Evolutionary conservation across 2,113 vertebrate species (phyloP), one percentile per base, ranked within the genome.

Genomic region (Channa argus): DNA sequence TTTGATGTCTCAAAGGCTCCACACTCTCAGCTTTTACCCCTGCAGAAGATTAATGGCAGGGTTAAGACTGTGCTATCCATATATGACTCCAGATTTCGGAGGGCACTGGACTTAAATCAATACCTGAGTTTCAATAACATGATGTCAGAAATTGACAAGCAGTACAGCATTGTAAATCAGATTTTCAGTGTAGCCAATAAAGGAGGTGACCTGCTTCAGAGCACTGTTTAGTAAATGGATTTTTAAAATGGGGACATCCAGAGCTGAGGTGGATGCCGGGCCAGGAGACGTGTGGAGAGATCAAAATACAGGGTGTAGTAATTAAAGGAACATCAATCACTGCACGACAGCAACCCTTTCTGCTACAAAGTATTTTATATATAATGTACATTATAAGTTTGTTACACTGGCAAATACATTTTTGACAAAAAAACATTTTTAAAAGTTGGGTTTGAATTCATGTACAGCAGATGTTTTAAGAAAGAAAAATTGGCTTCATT

Each of bases 201-300:
- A 85, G 34, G 56, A 77, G 65, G 71, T 68, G 78, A 81, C 68
- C 85, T 72, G 83, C 76, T 67, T 79, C 45, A 9, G 77, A 43
- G 71, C 24, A 5, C 62, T 59, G 74, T 71, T 49, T 62, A 51
- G 44, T 54, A 73, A 84, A 92, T 89, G 47, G 61, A 66, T 79
- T 90, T 86, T 55, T 63, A 63, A 81, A 80, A 88, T 14, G 47
- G 58, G 71, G 78, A 63, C 83, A 77, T 58, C 58, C 69, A 74
- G 47, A 76, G 65, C 44, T 55, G 63, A 5, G 60, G 50, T n/a
- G 47, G 59, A 60, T 49, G 50, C 11, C 67, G 45, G 70, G 58
- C 62, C 64, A 77, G 71, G 2, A 51, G 63, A 59, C 41, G 10
- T 50, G 59, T 15, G 58, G 34, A 46, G 56, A 60, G 74, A 86